These are phyloP conservation scores for Nephrocerus scutellatus DNA, from an alignment of 2,888 invertebrate genomes.

Conservation along the genomic window DNA sequence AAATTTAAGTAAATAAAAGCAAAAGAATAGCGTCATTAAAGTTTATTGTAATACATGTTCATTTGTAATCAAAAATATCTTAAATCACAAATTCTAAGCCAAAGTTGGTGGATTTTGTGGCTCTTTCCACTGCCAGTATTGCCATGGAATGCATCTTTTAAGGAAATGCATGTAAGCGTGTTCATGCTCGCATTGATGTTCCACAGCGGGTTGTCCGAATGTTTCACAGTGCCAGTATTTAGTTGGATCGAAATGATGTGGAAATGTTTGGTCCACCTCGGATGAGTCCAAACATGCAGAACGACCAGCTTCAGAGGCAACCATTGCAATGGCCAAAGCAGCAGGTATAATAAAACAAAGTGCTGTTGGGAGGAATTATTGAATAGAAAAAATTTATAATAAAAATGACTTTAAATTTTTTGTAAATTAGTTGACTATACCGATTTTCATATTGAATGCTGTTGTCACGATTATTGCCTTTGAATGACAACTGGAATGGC, in stretches of 20 bases:
- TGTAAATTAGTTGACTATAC: too few relatives aligned
- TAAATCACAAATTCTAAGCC: constrained; percentile 30
- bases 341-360: constrained; percentile 18
- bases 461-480: too few relatives aligned
- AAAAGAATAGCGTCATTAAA: too few relatives aligned
- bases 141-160: constrained; percentile 41
- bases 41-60: too few relatives aligned
- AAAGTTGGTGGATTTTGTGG: constrained; percentile 38
- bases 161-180: constrained; percentile 37
- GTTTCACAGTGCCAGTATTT: constrained; percentile 40
- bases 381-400: constrained; percentile 1
- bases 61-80: too few relatives aligned
- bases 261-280: constrained; percentile 33
- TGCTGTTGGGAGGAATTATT: constrained; percentile 10
- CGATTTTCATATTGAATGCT: too few relatives aligned
- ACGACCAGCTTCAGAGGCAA: constrained; percentile 32
- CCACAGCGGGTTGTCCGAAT: constrained; percentile 27
- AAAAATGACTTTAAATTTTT: too few relatives aligned
- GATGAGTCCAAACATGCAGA: constrained; percentile 37
- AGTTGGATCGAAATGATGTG: constrained; percentile 41
- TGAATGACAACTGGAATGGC: too few relatives aligned
- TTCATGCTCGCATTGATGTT: constrained; percentile 33
- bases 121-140: constrained; percentile 39
- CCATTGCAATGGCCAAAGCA: constrained; percentile 22
- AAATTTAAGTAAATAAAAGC: too few relatives aligned